Base-by-base conservation (phyloP, 2,797 vertebrate species). In the Trichosurus vulpecula region DNA sequence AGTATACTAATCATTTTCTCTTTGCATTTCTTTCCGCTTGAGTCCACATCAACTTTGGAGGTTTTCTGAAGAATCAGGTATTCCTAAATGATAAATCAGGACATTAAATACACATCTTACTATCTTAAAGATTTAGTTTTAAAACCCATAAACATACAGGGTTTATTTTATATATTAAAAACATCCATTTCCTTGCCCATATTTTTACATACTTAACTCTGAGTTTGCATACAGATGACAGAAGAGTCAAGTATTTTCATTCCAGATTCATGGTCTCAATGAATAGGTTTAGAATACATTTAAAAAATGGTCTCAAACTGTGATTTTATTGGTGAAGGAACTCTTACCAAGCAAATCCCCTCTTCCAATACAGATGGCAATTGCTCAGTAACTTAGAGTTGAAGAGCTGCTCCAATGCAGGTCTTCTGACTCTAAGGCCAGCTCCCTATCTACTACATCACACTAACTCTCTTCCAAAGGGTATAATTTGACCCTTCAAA, bases 1-100 rank as follows among this genome's bases (percentile, higher is more conserved):
- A 99, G 98, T 92, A 99, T 98, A 95, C 99, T 99, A 97, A 99
- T 99, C 99, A 99, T 99, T 98, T 98, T 99, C 98, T 99, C 99
- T 98, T 98, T 99, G 98, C 99, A 99, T 97, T 99, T 99, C 98
- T 98, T 99, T 98, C 99, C 99, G 53, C 98, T 99, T 93, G 99
- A 99, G 98, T 99, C 99, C 97, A 99, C 98, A 95, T 99, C 99
- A 54, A 99, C 99, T 97, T 99, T 99, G 93, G 98, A 98, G 9
- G 99, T 99, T 98, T 99, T 99, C 97, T 99, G 98, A 95, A 99
- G 99, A 96, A 98, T 94, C 97, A 99, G 97, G 96, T 99, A 99
- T 91, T 99, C 99, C 99, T 99, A 97, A 94, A 97, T 51, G 89
- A 98, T 90, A 97, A 98, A 98, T 90, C 90, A 96, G 96, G 95